phyloP scores from a whole-genome alignment of 2,797 vertebrate species.

The Pangasius djambal region DNA sequence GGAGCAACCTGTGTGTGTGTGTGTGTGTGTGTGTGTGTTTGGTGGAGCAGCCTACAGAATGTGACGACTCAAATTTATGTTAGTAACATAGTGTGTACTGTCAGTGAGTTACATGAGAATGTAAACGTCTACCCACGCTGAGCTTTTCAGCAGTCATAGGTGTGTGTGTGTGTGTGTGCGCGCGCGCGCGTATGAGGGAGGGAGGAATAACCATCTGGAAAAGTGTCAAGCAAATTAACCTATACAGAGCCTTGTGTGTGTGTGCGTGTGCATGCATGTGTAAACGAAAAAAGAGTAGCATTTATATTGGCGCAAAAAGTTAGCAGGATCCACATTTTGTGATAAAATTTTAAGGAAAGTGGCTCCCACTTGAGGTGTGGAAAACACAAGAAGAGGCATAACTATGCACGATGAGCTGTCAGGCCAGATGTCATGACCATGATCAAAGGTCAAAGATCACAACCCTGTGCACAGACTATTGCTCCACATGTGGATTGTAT shows the following conservation, averaged over 20 bases:
- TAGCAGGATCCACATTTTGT: neutral
- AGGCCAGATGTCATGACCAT: neutral
- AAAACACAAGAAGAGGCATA: neutral
- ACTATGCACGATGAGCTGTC: constrained; percentile 1
- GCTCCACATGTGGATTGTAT: neutral
- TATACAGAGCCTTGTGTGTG: neutral
- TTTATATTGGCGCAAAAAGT: neutral
- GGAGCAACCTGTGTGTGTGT: neutral
- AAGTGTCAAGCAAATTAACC: neutral
- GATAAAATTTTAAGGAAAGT: neutral
- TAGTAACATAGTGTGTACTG: constrained; percentile 19
- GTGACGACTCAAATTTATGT: constrained; percentile 27
- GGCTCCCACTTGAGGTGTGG: neutral
- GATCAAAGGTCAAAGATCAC: neutral
- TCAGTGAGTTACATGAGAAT: constrained; percentile 12
- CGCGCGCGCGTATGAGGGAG: neutral
- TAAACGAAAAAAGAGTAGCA: no score
- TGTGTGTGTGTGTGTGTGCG: neutral
- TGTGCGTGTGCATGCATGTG: no score
- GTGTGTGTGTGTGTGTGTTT: neutral
- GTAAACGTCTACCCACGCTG: constrained; percentile 1
- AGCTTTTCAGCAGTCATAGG: neutral
- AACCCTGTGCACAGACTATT: neutral
- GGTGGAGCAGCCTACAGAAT: neutral
- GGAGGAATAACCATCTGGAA: neutral